phyloP scores from a whole-genome alignment of 2,888 invertebrate species.

The Chrysomela aeneicollis region DNA sequence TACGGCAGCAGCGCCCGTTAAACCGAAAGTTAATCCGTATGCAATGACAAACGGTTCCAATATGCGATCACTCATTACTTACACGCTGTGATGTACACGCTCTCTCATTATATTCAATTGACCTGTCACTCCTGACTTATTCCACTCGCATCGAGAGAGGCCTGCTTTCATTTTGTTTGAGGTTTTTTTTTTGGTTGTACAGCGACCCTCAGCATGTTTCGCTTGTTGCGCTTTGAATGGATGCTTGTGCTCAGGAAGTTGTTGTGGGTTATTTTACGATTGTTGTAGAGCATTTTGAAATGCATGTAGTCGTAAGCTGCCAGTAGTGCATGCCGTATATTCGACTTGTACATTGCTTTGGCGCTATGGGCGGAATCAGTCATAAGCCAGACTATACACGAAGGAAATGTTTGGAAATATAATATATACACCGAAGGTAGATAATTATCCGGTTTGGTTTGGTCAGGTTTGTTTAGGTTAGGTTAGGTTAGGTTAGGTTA shows the following conservation, averaged over 20 bases:
- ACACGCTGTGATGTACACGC: conserved; percentile 46
- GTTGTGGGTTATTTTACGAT: background rate
- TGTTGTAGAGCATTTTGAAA: background rate
- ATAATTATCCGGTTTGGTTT: no score
- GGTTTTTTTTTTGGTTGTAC: conserved; percentile 12
- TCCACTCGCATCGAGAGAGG: conserved; percentile 27
- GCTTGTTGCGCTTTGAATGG: conserved; percentile 7
- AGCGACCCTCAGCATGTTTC: conserved; percentile 3
- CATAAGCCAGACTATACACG: no score
- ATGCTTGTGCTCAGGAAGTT: conserved; percentile 3
- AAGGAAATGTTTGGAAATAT: no score
- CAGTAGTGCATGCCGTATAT: background rate
- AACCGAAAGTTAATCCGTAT: conserved; percentile 51
- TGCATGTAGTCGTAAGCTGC: background rate
- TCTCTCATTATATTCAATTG: conserved; percentile 52
- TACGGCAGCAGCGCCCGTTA: conserved; percentile 34
- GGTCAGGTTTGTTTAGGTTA: no score
- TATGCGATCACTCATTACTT: conserved; percentile 56
- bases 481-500: no score
- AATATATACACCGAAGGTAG: no score
- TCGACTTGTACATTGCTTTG: background rate
- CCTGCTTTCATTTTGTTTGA: conserved; percentile 17
- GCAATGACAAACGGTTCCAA: conserved; percentile 54
- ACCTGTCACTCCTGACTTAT: conserved; percentile 51
- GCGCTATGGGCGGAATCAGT: background rate